phyloP scores from a whole-genome alignment of 2,888 invertebrate genomes.

The Drosophila parthenogenetica region DNA sequence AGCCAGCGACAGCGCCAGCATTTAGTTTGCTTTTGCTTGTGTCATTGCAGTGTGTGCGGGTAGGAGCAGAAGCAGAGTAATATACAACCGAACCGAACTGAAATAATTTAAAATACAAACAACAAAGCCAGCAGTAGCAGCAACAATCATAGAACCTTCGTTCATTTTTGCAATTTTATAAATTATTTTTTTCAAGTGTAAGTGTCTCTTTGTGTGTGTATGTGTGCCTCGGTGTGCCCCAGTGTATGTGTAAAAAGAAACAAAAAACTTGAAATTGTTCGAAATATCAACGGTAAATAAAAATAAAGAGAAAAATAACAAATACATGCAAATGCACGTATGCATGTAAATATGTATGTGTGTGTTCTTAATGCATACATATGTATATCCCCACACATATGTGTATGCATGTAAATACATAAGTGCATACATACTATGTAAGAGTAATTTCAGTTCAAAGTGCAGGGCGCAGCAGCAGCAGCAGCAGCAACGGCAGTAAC shows the following conservation, averaged over 20 bases:
- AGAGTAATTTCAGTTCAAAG: constrained; percentile 57
- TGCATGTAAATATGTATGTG: background rate
- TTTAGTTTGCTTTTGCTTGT: constrained; percentile 78
- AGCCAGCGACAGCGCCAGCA: constrained; percentile 60
- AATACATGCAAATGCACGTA: background rate
- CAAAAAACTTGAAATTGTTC: constrained; percentile 26
- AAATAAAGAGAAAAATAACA: constrained; percentile 5
- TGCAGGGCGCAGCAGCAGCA: constrained; percentile 48
- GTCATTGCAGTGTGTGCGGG: constrained; percentile 79
- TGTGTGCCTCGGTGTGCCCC: constrained; percentile 8
- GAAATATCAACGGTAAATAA: constrained; percentile 43
- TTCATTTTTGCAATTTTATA: constrained; percentile 30
- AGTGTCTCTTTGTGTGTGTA: constrained; percentile 10
- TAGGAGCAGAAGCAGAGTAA: constrained; percentile 57
- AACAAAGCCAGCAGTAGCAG: constrained; percentile 31
- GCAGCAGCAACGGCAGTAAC: constrained; percentile 18
- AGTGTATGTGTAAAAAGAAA: constrained; percentile 8
- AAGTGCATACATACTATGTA: constrained; percentile 5
- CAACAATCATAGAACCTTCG: constrained; percentile 31
- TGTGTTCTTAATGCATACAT: background rate
- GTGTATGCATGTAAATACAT: constrained; percentile 5
- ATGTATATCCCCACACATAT: background rate
- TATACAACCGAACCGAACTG: constrained; percentile 26
- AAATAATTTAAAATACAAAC: constrained; percentile 35
- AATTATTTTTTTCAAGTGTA: constrained; percentile 53